These are phyloP conservation scores for Capitulum mitella DNA, from an alignment of 2,888 invertebrate species.

Conservation along the genomic window DNA sequence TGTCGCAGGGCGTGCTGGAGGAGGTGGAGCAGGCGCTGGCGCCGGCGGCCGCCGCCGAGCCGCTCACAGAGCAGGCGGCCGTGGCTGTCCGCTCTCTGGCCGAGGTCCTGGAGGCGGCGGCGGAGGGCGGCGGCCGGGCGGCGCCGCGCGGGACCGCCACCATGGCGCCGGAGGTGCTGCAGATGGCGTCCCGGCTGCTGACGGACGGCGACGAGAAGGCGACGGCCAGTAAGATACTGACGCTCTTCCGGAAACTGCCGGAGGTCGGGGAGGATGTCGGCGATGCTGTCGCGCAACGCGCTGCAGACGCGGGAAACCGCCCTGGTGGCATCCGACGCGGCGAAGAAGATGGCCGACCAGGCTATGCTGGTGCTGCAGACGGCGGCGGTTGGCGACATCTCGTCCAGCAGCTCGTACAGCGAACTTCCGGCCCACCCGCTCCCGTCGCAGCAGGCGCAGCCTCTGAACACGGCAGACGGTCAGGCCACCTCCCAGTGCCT, in stretches of 20 bases:
- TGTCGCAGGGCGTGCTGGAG: constrained; percentile 2
- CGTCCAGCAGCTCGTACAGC: neutral
- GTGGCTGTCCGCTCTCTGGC: neutral
- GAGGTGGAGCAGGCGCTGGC: constrained; percentile 12
- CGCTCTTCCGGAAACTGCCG: neutral
- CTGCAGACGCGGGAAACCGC: neutral
- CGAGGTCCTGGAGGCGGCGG: neutral
- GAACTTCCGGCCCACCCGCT: neutral
- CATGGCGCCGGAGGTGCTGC: neutral
- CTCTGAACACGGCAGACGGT: neutral
- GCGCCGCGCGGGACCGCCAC: neutral
- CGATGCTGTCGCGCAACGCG: neutral
- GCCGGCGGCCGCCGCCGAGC: neutral
- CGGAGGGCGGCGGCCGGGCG: neutral
- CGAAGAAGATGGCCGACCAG: neutral
- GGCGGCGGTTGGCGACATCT: neutral
- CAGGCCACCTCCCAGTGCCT: neutral
- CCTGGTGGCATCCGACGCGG: neutral
- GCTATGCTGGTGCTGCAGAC: neutral
- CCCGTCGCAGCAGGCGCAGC: no score
- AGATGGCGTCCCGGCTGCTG: neutral
- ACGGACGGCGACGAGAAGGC: neutral
- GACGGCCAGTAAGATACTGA: neutral
- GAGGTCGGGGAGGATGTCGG: neutral
- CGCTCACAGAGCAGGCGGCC: neutral